These are phyloP conservation scores for Gerris lacustris DNA, from an alignment of 2,888 invertebrate species.

Conservation along the genomic window DNA sequence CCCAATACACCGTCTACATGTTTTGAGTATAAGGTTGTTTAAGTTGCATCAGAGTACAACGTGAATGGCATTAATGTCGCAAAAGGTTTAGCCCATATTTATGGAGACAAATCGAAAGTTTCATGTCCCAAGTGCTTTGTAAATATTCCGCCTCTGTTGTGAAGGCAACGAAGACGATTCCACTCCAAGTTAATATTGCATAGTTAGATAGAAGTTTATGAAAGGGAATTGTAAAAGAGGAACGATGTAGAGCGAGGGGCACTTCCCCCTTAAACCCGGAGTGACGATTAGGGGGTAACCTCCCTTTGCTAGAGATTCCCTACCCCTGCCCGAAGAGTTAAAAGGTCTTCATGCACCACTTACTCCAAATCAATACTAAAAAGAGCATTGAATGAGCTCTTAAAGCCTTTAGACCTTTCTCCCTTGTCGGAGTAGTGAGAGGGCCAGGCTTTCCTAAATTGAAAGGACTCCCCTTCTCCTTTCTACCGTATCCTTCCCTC, in stretches of 20 bases:
- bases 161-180: too few relatives aligned
- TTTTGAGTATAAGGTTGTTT: too few relatives aligned
- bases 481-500: neutral
- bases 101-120: too few relatives aligned
- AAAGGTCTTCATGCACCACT: slow-evolving; percentile 5
- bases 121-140: too few relatives aligned
- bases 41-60: too few relatives aligned
- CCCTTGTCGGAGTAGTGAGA: neutral
- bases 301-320: neutral
- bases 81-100: too few relatives aligned
- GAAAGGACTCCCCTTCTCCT: neutral
- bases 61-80: too few relatives aligned
- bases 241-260: neutral
- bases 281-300: neutral
- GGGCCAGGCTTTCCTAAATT: neutral
- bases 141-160: too few relatives aligned
- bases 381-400: neutral
- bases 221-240: neutral
- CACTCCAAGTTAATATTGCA: neutral
- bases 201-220: neutral
- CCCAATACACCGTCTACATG: too few relatives aligned
- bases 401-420: neutral
- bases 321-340: neutral
- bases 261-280: neutral
- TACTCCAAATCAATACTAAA: neutral